Conservation (phyloP, 2,888 invertebrate genomes). For the Rhogogaster chlorosoma region DNA sequence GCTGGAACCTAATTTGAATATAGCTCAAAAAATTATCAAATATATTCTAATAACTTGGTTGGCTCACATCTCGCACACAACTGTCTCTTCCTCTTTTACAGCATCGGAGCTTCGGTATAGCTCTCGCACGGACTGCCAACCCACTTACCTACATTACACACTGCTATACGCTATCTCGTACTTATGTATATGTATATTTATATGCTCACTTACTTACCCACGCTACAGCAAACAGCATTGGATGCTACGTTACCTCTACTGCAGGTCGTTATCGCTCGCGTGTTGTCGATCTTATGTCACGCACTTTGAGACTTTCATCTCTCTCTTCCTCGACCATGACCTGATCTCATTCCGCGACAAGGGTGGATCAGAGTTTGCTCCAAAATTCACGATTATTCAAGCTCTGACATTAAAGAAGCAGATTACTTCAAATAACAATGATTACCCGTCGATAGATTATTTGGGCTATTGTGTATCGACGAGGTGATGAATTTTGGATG, state of each 20-base stretch:
- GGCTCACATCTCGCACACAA: conserved; percentile 3
- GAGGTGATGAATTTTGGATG: background rate
- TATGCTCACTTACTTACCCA: conserved; percentile 16
- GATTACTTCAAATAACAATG: background rate
- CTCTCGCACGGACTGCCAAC: conserved; percentile 73
- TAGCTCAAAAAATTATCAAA: conserved; percentile 18
- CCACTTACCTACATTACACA: conserved; percentile 77
- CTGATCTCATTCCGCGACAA: conserved; percentile 20
- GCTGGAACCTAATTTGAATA: background rate
- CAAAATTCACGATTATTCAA: background rate
- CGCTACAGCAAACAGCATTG: background rate
- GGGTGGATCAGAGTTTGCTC: background rate
- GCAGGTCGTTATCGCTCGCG: conserved; percentile 44
- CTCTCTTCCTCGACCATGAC: conserved; percentile 41
- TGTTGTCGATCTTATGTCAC: conserved; percentile 48
- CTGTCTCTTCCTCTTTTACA: conserved; percentile 35
- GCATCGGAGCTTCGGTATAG: conserved; percentile 55
- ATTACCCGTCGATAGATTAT: background rate
- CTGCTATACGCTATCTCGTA: background rate
- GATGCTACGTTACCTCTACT: background rate
- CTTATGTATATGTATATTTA: conserved; percentile 13
- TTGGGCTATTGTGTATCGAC: background rate
- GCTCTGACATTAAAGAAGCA: background rate
- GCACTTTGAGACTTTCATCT: conserved; percentile 46
- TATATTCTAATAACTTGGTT: conserved; percentile 32